phyloP scores from a whole-genome alignment of 2,888 invertebrate genomes.

The Limnephilus marmoratus region DNA sequence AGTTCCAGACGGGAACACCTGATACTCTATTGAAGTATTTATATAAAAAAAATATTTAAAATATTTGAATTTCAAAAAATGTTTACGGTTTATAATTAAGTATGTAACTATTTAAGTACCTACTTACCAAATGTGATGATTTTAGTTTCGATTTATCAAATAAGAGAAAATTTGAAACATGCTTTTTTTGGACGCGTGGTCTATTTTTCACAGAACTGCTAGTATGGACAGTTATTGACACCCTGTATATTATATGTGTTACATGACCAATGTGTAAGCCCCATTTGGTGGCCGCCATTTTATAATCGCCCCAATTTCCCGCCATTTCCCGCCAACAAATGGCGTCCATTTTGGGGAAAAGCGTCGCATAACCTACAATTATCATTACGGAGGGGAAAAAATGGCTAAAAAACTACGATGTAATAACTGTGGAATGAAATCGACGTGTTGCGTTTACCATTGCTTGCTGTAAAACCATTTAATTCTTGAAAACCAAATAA shows the following conservation, averaged over 20 bases:
- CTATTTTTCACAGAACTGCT: no score
- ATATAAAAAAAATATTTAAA: no score
- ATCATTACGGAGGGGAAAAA: background rate
- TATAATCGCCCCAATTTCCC: constrained; percentile 22
- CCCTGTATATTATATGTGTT: background rate
- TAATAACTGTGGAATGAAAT: background rate
- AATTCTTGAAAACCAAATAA: background rate
- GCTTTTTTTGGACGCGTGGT: no score
- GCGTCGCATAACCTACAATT: constrained; percentile 26
- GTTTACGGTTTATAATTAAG: no score
- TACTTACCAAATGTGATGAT: no score
- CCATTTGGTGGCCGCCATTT: constrained; percentile 19
- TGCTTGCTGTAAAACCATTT: background rate
- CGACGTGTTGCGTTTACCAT: background rate
- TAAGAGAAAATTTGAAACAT: no score
- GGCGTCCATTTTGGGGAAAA: constrained; percentile 1
- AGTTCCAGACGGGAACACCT: no score
- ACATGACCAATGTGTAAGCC: background rate
- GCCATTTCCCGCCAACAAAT: constrained; percentile 26
- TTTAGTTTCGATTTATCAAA: no score
- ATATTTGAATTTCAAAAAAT: no score
- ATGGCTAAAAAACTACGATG: background rate
- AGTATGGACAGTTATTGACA: background rate
- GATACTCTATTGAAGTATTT: no score
- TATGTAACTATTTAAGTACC: no score